These are phyloP conservation scores for Brachyptera risi DNA, from an alignment of 2,888 invertebrate species.

Conservation along the genomic window DNA sequence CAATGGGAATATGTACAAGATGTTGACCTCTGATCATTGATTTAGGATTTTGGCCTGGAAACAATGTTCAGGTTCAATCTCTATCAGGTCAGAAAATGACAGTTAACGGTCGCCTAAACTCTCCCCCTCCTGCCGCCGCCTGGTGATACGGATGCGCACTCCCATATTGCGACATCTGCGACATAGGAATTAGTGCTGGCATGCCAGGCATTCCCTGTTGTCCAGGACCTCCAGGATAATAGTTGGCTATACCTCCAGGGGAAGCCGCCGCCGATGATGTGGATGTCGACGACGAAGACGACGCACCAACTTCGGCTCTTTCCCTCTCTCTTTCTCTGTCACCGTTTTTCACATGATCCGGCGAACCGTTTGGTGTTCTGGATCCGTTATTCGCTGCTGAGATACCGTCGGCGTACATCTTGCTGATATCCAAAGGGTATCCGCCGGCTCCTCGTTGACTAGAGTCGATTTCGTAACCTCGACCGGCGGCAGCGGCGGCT, in stretches of 20 bases:
- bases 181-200: constrained; percentile 32
- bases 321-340: constrained; percentile 34
- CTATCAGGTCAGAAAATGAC: constrained; percentile 79
- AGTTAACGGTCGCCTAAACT: constrained; percentile 69
- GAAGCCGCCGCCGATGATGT: constrained; percentile 62
- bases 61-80: constrained; percentile 35
- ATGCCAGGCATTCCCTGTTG: constrained; percentile 25
- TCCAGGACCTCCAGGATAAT: constrained; percentile 50
- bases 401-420: constrained; percentile 59
- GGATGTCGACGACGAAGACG: constrained; percentile 52
- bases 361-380: constrained; percentile 54
- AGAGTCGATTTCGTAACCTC: constrained; percentile 31
- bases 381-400: constrained; percentile 43
- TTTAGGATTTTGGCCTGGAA: neutral
- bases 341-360: constrained; percentile 39
- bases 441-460: constrained; percentile 38
- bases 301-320: constrained; percentile 45
- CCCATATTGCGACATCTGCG: constrained; percentile 60
- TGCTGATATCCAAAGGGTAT: constrained; percentile 61
- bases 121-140: constrained; percentile 45
- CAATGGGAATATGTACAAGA: neutral
- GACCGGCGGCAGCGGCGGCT: constrained; percentile 36
- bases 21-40: neutral
- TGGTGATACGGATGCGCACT: constrained; percentile 48
- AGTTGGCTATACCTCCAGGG: constrained; percentile 54